These are phyloP conservation scores for Electrona antarctica DNA, from an alignment of 2,113 vertebrate genomes.

Conservation along the genomic window DNA sequence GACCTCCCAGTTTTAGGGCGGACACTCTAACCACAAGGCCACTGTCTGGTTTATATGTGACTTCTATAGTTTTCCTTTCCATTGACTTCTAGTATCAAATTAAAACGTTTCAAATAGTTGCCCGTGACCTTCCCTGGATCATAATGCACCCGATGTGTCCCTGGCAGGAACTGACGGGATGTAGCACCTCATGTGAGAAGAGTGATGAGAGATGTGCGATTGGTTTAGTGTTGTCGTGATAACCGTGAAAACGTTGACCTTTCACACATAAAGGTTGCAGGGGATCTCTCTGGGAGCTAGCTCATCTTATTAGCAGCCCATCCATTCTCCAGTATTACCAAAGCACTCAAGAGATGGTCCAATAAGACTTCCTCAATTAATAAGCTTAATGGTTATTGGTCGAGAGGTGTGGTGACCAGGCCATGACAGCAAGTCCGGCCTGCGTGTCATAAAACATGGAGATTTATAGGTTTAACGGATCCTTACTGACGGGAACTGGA, in stretches of 20 bases:
- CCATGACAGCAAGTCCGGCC: constrained; percentile 44
- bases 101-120: too few species aligned
- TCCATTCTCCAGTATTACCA: constrained; percentile 43
- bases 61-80: too few species aligned
- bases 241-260: constrained; percentile 25
- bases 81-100: too few species aligned
- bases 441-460: constrained; percentile 51
- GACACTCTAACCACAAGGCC: too few species aligned
- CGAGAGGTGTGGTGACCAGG: constrained; percentile 39
- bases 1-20: too few species aligned
- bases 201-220: constrained; percentile 28
- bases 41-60: too few species aligned
- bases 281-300: constrained; percentile 56
- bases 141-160: too few species aligned
- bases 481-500: constrained; percentile 37
- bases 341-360: constrained; percentile 53
- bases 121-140: too few species aligned
- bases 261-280: constrained; percentile 47
- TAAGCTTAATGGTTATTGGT: constrained; percentile 69
- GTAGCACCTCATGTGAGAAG: too few species aligned
- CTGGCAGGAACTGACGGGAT: too few species aligned
- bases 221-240: background rate
- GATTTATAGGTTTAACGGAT: constrained; percentile 50
- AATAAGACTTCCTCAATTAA: constrained; percentile 57
- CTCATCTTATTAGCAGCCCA: constrained; percentile 45